A percentile compares a stretch with the other conserved stretches of the same genome.
Conservation (phyloP, 2,888 invertebrate genomes). For the Orchestes rusci region DNA sequence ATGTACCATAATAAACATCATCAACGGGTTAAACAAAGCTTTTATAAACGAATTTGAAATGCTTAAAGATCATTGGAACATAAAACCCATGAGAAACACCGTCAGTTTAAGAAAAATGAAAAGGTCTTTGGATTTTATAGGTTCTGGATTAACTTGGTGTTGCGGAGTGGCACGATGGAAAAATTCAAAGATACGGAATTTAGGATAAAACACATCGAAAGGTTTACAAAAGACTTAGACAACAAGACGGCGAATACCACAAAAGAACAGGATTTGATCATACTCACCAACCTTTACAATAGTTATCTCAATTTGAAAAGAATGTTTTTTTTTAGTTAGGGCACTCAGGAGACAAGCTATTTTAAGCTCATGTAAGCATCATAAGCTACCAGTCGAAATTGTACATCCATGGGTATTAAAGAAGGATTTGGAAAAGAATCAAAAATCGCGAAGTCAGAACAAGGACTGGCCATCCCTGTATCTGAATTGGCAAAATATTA, state of each 20-base stretch:
- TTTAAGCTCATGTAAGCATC: neutral
- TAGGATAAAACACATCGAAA: neutral
- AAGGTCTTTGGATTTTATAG: constrained; percentile 18
- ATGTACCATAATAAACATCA: neutral
- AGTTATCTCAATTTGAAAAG: neutral
- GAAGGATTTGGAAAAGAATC: constrained; percentile 3
- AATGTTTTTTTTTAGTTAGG: constrained; percentile 1
- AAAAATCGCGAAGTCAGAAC: neutral
- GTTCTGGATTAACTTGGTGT: constrained; percentile 22
- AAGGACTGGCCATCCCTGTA: constrained; percentile 1
- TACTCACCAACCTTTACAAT: neutral
- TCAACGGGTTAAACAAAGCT: neutral
- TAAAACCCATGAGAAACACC: neutral
- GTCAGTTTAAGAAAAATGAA: neutral
- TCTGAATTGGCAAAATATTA: constrained; percentile 4
- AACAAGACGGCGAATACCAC: neutral
- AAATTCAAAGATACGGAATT: constrained; percentile 1
- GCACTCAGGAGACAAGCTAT: constrained; percentile 4
- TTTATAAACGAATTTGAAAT: constrained; percentile 1
- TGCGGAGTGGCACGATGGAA: constrained; percentile 18
- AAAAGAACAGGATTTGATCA: neutral
- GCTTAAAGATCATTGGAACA: neutral
- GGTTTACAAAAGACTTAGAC: neutral
- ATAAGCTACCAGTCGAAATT: constrained; percentile 5
- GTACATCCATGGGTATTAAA: constrained; percentile 1